A percentile compares a stretch with the other conserved stretches of the same genome.
Evolutionary conservation across 2,113 vertebrate genomes (phyloP).

Genomic region (Phocoena phocoena): DNA sequence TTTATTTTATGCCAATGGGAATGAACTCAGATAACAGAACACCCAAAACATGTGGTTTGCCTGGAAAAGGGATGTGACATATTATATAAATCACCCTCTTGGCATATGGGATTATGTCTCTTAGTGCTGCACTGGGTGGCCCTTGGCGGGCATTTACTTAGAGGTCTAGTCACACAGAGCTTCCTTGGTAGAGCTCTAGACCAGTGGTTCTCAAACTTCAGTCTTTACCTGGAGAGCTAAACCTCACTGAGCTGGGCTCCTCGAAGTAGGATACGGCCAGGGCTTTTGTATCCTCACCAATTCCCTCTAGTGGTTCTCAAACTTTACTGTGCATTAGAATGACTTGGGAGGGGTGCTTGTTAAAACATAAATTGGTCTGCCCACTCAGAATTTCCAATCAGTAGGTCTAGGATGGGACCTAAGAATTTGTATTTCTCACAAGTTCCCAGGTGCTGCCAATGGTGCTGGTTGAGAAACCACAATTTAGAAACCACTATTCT

Average conservation of each 20-base stretch:
- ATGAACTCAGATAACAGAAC: neutral
- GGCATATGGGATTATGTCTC: neutral
- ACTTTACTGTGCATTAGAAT: too few species aligned
- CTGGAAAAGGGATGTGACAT: neutral
- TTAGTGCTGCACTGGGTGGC: neutral
- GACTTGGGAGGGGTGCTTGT: neutral
- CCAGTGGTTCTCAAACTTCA: neutral
- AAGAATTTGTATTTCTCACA: neutral
- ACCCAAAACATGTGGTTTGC: neutral
- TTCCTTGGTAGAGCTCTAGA: neutral
- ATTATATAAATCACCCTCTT: neutral
- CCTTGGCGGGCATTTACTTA: neutral
- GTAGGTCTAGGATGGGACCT: neutral
- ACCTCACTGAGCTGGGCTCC: neutral
- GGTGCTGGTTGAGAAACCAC: neutral
- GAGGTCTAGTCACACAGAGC: neutral
- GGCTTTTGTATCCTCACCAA: neutral
- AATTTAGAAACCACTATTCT: neutral
- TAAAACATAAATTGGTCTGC: slow-evolving; percentile 10
- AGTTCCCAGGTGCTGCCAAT: neutral
- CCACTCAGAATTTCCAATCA: neutral
- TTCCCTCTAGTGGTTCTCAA: neutral
- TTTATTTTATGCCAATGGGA: neutral
- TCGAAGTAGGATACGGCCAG: neutral
- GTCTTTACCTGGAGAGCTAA: neutral